Conservation (phyloP, 2,797 vertebrate genomes). For the Adelosebastes latens region DNA sequence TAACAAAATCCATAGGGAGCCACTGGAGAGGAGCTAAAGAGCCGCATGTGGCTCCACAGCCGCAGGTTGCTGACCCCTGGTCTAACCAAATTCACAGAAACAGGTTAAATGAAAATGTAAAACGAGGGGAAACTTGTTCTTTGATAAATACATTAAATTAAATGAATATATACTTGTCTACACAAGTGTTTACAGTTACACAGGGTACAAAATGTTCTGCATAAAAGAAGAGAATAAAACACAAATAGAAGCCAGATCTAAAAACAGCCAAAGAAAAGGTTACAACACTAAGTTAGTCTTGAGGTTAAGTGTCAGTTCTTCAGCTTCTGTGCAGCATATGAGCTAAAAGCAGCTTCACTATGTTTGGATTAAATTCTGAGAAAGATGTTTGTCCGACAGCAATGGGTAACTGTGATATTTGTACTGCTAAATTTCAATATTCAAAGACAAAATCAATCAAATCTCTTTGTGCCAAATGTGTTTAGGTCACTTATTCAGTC, state of each 20-base stretch:
- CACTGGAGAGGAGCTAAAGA: too few species aligned
- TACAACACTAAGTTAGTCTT: neutral
- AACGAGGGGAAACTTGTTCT: too few species aligned
- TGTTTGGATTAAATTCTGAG: neutral
- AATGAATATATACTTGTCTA: neutral
- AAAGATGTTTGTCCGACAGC: neutral
- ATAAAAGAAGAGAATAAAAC: too few species aligned
- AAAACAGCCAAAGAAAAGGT: neutral
- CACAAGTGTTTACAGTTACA: neutral
- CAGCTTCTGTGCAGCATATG: neutral
- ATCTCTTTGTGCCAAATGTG: neutral
- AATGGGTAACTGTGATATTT: neutral
- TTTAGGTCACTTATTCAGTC: neutral
- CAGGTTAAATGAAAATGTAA: too few species aligned
- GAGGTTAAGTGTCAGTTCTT: neutral
- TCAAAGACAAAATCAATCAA: neutral
- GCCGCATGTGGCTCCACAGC: too few species aligned
- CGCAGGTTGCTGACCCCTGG: too few species aligned
- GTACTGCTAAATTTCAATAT: neutral
- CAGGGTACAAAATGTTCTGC: neutral
- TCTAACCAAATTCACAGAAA: too few species aligned
- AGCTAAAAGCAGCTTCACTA: neutral
- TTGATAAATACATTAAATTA: too few species aligned
- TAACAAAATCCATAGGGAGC: too few species aligned
- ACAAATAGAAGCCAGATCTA: neutral